phyloP scores from a whole-genome alignment of 2,888 invertebrate species.

The Aspidiotus rigidus region DNA sequence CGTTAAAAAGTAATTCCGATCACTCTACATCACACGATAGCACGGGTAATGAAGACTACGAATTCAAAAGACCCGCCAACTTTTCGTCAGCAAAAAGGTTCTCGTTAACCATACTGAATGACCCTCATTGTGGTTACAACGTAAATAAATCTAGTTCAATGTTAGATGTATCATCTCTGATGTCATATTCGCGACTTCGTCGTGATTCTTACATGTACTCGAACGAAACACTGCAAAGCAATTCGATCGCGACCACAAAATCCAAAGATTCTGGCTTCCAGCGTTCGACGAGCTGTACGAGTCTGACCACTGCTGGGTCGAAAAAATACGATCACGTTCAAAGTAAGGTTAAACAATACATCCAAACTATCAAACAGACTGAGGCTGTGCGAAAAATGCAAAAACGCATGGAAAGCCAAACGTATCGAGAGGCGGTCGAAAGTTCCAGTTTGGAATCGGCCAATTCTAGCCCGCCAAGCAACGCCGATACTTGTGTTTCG shows the following conservation, averaged over 20 bases:
- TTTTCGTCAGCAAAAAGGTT: conserved; percentile 18
- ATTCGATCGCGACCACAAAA: conserved; percentile 36
- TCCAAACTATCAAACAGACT: conserved; percentile 38
- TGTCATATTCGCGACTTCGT: conserved; percentile 35
- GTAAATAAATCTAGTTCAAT: conserved; percentile 37
- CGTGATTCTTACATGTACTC: conserved; percentile 35
- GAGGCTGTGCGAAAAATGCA: conserved; percentile 36
- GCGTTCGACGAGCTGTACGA: conserved; percentile 38
- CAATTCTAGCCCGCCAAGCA: conserved; percentile 1
- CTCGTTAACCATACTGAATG: conserved; percentile 20
- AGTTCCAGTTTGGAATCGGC: conserved; percentile 10
- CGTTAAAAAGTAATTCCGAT: conserved; percentile 8
- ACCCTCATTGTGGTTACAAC: conserved; percentile 5
- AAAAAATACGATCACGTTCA: conserved; percentile 39
- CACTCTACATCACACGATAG: conserved; percentile 10
- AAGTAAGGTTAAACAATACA: conserved; percentile 40
- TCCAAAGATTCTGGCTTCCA: conserved; percentile 39
- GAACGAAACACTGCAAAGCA: conserved; percentile 36
- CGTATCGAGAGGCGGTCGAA: conserved; percentile 3
- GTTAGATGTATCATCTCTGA: conserved; percentile 37
- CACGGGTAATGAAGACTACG: conserved; percentile 11
- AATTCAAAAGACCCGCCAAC: conserved; percentile 15
- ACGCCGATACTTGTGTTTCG: conserved; percentile 8
- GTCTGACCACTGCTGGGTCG: conserved; percentile 36
- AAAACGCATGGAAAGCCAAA: conserved; percentile 12